Conservation (phyloP, 2,888 invertebrate species). For the Miltochrista miniata region DNA sequence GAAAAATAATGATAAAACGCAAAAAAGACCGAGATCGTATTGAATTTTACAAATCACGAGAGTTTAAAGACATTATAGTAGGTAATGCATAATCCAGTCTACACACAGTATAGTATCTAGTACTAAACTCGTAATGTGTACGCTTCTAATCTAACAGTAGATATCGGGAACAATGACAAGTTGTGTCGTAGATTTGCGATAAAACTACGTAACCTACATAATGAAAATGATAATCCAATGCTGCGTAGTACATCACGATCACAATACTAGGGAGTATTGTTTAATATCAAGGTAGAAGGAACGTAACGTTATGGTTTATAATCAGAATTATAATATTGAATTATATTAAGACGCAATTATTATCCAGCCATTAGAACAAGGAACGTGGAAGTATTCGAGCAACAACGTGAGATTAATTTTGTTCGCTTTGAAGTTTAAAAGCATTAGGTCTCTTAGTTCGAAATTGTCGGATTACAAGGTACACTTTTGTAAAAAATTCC, state of each 20-base stretch:
- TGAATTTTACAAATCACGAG: no score
- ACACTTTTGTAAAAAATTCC: no score
- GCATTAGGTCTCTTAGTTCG: no score
- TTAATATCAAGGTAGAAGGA: background rate
- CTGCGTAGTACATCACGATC: conserved; percentile 13
- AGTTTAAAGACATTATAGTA: no score
- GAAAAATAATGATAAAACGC: no score
- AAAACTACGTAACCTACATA: conserved; percentile 47
- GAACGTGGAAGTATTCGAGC: background rate
- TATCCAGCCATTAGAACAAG: no score
- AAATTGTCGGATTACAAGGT: no score
- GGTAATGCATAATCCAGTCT: no score
- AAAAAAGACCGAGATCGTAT: no score
- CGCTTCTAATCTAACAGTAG: conserved; percentile 18
- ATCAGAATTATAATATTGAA: background rate
- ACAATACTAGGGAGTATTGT: conserved; percentile 8
- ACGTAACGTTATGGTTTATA: background rate
- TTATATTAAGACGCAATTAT: background rate
- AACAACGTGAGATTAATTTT: no score
- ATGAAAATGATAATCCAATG: conserved; percentile 17
- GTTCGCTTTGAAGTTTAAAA: no score
- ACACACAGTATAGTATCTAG: no score
- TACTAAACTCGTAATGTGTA: background rate
- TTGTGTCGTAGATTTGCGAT: conserved; percentile 40
- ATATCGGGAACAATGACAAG: conserved; percentile 34